Base-by-base conservation (phyloP, 2,113 vertebrate genomes). In the Pongo pygmaeus region DNA sequence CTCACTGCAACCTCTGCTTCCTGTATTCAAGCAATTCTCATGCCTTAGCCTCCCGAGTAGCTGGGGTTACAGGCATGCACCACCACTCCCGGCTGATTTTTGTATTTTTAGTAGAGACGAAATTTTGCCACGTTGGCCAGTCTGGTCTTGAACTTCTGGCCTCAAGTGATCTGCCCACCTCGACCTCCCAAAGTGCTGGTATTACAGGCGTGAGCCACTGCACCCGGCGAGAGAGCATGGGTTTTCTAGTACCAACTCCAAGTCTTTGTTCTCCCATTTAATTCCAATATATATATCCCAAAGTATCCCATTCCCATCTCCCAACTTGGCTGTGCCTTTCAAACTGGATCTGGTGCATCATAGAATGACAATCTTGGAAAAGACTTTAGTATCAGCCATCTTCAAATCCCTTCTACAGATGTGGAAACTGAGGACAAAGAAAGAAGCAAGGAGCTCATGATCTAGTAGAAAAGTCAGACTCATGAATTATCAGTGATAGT, bases 241-340 rank as follows among this genome's bases (percentile, higher is more conserved):
- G 5, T 84, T 96, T 97, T 96, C 70, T 61, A 89, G 59, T 55
- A 52, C 25, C 59, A n/a, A 48, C 35, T 96, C n/a, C 30, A 94
- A 67, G 79, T 75, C 50, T 25, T 94, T 75, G n/a, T 75, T 90
- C 35, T 88, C 69, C 50, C 20, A 52, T 46, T 96, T 92, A 93
- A 70, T 96, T 96, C 23, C n/a, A 94, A 84, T 55, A 86, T 50
- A 86, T 50, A 84, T 30, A 92, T 22, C 43, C 13, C 6, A 23
- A 86, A 95, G 30, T 86, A 94, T 61, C 32, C 38, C 43, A 46
- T 81, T 91, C 46, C 59, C 20, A 52, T 59, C 35, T 70, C 57
- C 81, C n/a, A 70, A 46, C 20, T 80, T 77, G 55, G 40, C 67
- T 81, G 27, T 89, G 32, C 35, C 77, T 77, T 27, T 52, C 40